These are phyloP conservation scores for Varanus komodoensis DNA, from an alignment of 2,113 vertebrate genomes.

Conservation along the genomic window DNA sequence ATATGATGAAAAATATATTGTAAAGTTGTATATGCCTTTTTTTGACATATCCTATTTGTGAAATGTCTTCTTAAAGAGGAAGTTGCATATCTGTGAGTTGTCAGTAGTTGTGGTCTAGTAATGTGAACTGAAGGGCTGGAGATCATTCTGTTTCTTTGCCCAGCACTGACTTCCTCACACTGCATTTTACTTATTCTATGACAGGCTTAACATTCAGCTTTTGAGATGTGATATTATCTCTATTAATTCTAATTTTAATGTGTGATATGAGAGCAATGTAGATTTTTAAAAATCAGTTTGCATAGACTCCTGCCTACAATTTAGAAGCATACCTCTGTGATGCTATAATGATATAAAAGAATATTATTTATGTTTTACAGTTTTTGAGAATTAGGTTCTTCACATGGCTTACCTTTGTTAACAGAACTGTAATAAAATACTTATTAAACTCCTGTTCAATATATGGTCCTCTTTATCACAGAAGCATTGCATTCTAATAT, in stretches of 20 bases:
- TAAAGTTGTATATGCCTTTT: background rate
- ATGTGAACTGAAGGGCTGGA: background rate
- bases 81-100: constrained; percentile 2
- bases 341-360: background rate
- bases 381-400: background rate
- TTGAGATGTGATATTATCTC: background rate
- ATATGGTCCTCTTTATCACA: background rate
- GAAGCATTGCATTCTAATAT: background rate
- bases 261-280: background rate
- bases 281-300: background rate
- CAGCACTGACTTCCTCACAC: background rate
- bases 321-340: background rate
- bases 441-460: background rate
- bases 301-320: background rate
- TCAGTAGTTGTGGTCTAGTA: background rate
- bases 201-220: background rate
- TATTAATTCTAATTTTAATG: background rate
- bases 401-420: background rate
- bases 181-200: background rate
- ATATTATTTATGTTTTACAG: background rate
- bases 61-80: constrained; percentile 16
- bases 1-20: background rate
- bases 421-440: background rate
- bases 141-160: background rate
- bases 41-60: background rate